A percentile compares a stretch with the other conserved stretches of the same genome.
Conservation (phyloP, 2,797 vertebrate species). For the Fringilla coelebs region DNA sequence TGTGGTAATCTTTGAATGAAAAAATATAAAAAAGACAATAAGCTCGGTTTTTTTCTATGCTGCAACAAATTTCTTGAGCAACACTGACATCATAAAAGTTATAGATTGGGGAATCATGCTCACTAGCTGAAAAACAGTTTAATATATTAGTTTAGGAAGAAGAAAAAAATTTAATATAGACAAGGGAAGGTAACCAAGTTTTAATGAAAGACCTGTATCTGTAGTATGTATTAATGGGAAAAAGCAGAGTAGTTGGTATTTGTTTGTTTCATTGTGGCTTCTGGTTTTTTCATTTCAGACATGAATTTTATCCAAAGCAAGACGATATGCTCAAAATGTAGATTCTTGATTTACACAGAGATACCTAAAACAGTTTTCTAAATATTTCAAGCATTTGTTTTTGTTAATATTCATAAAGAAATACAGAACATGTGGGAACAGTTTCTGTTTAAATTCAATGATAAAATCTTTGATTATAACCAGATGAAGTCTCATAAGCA, state of each 20-base stretch:
- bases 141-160: background rate
- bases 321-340: background rate
- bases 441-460: background rate
- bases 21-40: conserved; percentile 41
- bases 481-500: background rate
- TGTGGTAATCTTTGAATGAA: conserved; percentile 68
- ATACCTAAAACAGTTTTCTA: background rate
- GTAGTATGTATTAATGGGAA: background rate
- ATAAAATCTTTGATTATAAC: background rate
- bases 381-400: conserved; percentile 5
- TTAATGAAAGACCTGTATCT: conserved; percentile 5
- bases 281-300: background rate
- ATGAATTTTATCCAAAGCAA: conserved; percentile 15
- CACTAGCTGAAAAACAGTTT: conserved; percentile 13
- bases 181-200: background rate
- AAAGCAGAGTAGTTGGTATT: background rate
- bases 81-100: conserved; percentile 1
- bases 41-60: conserved; percentile 25
- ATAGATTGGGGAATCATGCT: conserved; percentile 22
- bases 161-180: background rate
- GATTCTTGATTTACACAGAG: background rate
- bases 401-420: conserved; percentile 11
- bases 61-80: conserved; percentile 14
- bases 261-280: background rate
- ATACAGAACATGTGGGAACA: background rate